Conservation (phyloP, 2,797 vertebrate species). For the Brachymystax lenok region DNA sequence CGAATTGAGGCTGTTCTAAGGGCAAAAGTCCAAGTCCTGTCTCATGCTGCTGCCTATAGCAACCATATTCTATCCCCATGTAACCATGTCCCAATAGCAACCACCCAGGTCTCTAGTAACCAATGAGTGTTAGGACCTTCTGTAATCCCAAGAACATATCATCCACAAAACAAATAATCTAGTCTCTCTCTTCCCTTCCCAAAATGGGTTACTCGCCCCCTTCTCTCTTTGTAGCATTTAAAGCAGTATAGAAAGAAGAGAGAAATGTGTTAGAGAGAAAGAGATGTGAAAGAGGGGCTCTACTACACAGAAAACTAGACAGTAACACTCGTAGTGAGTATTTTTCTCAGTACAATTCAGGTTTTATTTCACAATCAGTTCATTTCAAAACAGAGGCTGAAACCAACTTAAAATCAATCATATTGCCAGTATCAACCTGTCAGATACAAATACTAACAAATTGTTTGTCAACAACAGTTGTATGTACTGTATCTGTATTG, state of each 20-base stretch:
- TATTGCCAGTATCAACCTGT: slow-evolving; percentile 50
- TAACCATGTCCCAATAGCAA: no score
- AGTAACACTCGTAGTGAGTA: background rate
- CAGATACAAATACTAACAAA: slow-evolving; percentile 8
- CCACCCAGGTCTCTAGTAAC: no score
- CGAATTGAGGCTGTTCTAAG: no score
- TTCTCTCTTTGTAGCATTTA: background rate
- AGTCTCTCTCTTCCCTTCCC: no score
- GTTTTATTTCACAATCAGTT: slow-evolving; percentile 71
- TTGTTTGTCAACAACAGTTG: background rate
- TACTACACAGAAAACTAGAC: background rate
- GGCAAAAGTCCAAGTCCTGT: background rate
- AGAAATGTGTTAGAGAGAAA: background rate
- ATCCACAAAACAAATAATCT: background rate
- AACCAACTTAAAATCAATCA: slow-evolving; percentile 58
- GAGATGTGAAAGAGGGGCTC: background rate
- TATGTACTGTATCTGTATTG: slow-evolving; percentile 25
- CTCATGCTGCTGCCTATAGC: background rate
- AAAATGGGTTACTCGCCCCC: background rate
- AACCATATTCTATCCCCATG: no score
- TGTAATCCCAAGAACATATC: background rate
- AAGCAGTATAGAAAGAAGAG: background rate
- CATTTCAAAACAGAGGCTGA: slow-evolving; percentile 55
- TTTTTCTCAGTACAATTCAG: slow-evolving; percentile 53
- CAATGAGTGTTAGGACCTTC: background rate